Percentiles rank a stretch among this genome's conserved stretches.
phyloP scores from a whole-genome alignment of 2,888 invertebrate species.

The Phlogophora meticulosa region DNA sequence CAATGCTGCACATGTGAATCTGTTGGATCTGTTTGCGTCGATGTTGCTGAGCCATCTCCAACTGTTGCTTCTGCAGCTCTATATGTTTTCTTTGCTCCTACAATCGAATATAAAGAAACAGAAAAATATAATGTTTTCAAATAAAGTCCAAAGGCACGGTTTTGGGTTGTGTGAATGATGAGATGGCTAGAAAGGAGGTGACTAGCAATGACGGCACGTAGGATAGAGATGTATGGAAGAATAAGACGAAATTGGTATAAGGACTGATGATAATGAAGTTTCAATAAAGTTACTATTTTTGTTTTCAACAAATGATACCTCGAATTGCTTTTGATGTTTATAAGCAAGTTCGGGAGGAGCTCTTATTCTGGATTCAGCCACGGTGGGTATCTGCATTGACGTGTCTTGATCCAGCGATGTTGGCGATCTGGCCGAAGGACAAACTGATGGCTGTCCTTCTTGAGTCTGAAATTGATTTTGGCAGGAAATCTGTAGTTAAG shows the following conservation, averaged over 20 bases:
- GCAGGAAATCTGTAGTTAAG: background rate
- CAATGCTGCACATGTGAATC: slow-evolving; percentile 77
- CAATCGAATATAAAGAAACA: slow-evolving; percentile 40
- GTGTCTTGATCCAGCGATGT: slow-evolving; percentile 63
- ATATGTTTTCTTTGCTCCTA: slow-evolving; percentile 79
- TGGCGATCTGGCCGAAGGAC: slow-evolving; percentile 71
- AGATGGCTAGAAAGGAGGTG: no score
- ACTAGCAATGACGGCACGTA: no score
- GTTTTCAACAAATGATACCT: slow-evolving; percentile 57
- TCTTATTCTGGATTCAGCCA: slow-evolving; percentile 65
- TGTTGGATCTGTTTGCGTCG: slow-evolving; percentile 74
- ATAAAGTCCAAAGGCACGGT: no score
- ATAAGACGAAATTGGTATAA: no score
- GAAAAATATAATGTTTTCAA: slow-evolving; percentile 6
- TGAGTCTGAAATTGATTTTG: slow-evolving; percentile 61
- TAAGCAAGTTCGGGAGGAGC: slow-evolving; percentile 67
- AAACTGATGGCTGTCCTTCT: slow-evolving; percentile 64
- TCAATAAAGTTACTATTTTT: no score
- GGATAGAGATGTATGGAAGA: no score
- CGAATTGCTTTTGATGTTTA: slow-evolving; percentile 70
- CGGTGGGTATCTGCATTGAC: slow-evolving; percentile 50
- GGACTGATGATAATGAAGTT: no score
- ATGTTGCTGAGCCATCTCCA: slow-evolving; percentile 65
- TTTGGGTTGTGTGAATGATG: no score
- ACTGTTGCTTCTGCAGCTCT: slow-evolving; percentile 72